Conservation (phyloP, 2,113 vertebrate genomes). For the Merops nubicus region DNA sequence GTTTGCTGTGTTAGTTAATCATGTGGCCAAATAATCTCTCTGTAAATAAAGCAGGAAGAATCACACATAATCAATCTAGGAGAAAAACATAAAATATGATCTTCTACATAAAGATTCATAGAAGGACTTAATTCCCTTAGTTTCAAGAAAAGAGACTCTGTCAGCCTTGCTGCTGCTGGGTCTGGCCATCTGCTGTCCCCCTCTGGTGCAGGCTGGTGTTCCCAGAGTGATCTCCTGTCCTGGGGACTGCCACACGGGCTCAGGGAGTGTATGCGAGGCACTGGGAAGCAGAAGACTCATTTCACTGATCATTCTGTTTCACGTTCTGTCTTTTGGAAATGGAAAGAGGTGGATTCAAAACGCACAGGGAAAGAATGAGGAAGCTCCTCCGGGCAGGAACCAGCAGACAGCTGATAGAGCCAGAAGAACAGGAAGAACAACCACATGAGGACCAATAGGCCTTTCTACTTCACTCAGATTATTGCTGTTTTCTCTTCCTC, state of each 20-base stretch:
- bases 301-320: background rate
- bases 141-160: background rate
- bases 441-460: background rate
- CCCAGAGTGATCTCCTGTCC: background rate
- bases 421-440: constrained; percentile 12
- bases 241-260: background rate
- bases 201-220: background rate
- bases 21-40: constrained; percentile 3
- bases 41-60: constrained; percentile 28
- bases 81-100: background rate
- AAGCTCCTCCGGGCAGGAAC: constrained; percentile 14
- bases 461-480: background rate
- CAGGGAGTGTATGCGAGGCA: background rate
- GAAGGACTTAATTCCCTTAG: background rate
- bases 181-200: background rate
- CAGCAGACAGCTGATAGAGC: background rate
- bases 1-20: constrained; percentile 10
- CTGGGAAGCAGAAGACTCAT: background rate
- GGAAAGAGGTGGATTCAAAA: background rate
- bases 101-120: background rate
- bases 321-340: background rate
- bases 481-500: background rate
- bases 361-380: background rate
- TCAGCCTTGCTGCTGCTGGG: background rate
- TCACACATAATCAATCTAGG: background rate